Base-by-base conservation (phyloP, 2,888 invertebrate species). In the Acronicta aceris region DNA sequence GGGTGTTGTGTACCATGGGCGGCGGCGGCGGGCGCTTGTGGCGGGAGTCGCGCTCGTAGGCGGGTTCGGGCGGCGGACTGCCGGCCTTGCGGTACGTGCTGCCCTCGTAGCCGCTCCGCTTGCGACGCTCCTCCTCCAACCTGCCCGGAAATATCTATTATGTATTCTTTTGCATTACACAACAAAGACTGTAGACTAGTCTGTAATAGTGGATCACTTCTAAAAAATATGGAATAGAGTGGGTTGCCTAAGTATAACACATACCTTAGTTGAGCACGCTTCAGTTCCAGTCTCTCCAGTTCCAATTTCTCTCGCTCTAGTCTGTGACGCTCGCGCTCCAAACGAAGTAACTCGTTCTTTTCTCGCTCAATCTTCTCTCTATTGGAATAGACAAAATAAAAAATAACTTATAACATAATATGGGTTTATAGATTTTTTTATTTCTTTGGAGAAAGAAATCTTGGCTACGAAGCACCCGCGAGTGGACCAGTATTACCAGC, bases 311-410 rank as follows among this genome's bases (percentile, higher is more conserved):
- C 97, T 15, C 97, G 92, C 82, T 97, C 97, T 67, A 96, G 84
- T 72, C 97, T 96, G 83, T 98, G 98, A 50, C 98, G 95, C 86
- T 98, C 98, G 15, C 98, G 95, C 86, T 98, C 98, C 71, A 98
- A 88, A 53, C 97, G 96, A 73, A 98, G 92, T 25, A 98, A 88
- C 84, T 98, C 98, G 15, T 97, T 97, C 89, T 98, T 98, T 85
- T 98, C 98, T 4, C 97, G 96, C 85, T 99, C 99, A 55, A 98
- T 96, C 76, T 97, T 96, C 81, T 98, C 98, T 21, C 98, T 95
- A 79, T 4, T 74, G 79, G 12, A 27, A 51, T 12, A 12, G 12
- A 33, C 4, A 10, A 13, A 8, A n/a, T 30, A 46, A 0, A 27
- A n/a, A 3, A 45, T 13, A 9, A 5, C 10, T 21, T 12, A 21